Percentiles rank a stretch among this genome's conserved stretches.
Evolutionary conservation across 1,140 invertebrate species (phyloP).

Genomic region (Pachyrhynchus sulphureomaculatus): DNA sequence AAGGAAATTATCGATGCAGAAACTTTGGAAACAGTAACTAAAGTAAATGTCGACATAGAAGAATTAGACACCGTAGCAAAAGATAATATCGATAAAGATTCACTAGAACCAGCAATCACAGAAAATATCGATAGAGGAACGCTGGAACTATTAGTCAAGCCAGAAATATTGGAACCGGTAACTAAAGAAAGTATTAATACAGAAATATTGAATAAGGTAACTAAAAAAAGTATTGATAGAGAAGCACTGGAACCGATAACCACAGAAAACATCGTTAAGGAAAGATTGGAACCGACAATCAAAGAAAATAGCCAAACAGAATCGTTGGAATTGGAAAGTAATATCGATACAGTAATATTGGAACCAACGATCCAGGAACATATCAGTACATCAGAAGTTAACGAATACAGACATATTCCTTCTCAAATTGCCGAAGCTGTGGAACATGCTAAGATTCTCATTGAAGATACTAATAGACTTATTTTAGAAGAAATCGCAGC

Average conservation of each 20-base stretch:
- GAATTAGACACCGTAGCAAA: no score
- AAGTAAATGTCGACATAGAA: no score
- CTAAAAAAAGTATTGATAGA: background rate
- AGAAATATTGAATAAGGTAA: background rate
- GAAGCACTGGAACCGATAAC: background rate
- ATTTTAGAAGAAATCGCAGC: conserved; percentile 20
- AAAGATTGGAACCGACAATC: no score
- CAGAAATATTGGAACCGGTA: background rate
- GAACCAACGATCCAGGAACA: background rate
- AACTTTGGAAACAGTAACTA: no score
- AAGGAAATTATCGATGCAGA: no score
- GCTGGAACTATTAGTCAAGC: no score
- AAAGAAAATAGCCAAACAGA: no score
- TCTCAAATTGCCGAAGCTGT: conserved; percentile 7
- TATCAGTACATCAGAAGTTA: background rate
- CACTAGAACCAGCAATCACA: no score
- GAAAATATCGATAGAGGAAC: no score
- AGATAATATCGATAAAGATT: no score
- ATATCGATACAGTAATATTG: background rate
- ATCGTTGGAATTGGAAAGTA: no score
- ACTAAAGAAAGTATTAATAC: background rate
- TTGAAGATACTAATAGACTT: conserved; percentile 14
- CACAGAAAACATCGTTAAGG: background rate
- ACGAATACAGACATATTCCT: background rate
- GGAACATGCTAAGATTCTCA: conserved; percentile 6